A percentile compares a stretch with the other conserved stretches of the same genome.
Evolutionary conservation across 2,113 vertebrate genomes (phyloP).

Genomic region (Paradoxurus hermaphroditus): DNA sequence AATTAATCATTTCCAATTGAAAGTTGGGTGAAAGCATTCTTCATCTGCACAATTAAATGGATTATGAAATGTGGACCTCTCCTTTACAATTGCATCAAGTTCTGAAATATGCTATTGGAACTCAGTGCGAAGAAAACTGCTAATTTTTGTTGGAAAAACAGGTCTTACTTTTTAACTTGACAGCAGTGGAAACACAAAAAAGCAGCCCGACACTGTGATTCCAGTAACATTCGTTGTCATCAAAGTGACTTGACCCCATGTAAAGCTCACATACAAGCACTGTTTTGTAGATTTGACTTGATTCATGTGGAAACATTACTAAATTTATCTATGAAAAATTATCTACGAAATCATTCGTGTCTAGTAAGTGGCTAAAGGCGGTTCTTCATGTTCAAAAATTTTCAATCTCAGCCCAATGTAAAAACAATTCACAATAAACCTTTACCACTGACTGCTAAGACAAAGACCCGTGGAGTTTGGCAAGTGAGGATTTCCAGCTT

Average conservation of each 20-base stretch:
- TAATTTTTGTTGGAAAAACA: constrained; percentile 7
- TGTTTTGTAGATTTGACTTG: background rate
- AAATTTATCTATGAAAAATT: background rate
- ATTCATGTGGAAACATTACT: background rate
- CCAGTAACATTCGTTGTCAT: background rate
- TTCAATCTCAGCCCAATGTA: background rate
- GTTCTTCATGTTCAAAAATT: background rate
- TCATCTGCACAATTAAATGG: background rate
- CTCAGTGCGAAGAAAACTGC: background rate
- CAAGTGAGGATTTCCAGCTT: background rate
- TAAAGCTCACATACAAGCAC: background rate
- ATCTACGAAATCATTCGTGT: background rate
- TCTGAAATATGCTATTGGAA: background rate
- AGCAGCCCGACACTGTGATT: background rate
- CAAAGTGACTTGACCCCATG: background rate
- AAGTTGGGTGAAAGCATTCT: background rate
- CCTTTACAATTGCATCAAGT: background rate
- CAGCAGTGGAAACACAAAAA: background rate
- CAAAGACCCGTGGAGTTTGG: background rate
- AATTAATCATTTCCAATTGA: background rate
- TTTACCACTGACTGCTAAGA: background rate
- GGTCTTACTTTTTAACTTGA: background rate
- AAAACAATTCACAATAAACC: constrained; percentile 11
- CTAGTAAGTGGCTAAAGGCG: background rate
- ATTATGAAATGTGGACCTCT: background rate